Evolutionary conservation across 2,797 vertebrate species (phyloP).

Genomic region (Caiman crocodilus): DNA sequence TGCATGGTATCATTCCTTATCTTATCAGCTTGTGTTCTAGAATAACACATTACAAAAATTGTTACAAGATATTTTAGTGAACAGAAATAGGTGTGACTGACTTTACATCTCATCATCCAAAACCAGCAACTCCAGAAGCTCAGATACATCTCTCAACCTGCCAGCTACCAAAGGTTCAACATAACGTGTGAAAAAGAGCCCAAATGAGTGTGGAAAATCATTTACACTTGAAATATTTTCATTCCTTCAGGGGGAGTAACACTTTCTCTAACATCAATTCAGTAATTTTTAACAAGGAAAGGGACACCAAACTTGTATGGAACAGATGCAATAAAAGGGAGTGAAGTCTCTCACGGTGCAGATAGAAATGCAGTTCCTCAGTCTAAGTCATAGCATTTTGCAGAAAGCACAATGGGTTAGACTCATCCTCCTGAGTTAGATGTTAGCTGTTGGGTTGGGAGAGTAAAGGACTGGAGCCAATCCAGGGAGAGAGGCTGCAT

Average conservation of each 20-base stretch:
- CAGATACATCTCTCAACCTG: slow-evolving; percentile 40
- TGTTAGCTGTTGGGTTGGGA: too few relatives aligned
- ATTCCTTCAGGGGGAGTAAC: neutral
- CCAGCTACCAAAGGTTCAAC: slow-evolving; percentile 42
- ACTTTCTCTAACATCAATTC: slow-evolving; percentile 18
- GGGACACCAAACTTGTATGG: slow-evolving; percentile 25
- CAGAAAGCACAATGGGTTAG: too few relatives aligned
- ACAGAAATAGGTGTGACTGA: slow-evolving; percentile 6
- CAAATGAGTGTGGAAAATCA: slow-evolving; percentile 35
- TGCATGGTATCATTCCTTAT: neutral
- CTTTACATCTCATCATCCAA: slow-evolving; percentile 25
- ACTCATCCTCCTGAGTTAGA: too few relatives aligned
- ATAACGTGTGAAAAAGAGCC: slow-evolving; percentile 49
- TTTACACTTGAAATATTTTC: slow-evolving; percentile 46
- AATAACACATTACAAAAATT: neutral
- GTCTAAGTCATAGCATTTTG: too few relatives aligned
- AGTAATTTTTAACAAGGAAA: slow-evolving; percentile 53
- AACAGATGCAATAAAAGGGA: slow-evolving; percentile 42
- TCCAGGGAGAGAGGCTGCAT: too few relatives aligned
- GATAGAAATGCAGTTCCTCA: too few relatives aligned
- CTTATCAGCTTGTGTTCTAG: neutral
- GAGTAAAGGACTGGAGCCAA: too few relatives aligned
- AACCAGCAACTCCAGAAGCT: slow-evolving; percentile 42
- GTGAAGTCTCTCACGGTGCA: neutral
- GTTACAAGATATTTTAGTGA: slow-evolving; percentile 30